Evolutionary conservation across 2,888 invertebrate species (phyloP).

Genomic region (Lasius fuliginosus): DNA sequence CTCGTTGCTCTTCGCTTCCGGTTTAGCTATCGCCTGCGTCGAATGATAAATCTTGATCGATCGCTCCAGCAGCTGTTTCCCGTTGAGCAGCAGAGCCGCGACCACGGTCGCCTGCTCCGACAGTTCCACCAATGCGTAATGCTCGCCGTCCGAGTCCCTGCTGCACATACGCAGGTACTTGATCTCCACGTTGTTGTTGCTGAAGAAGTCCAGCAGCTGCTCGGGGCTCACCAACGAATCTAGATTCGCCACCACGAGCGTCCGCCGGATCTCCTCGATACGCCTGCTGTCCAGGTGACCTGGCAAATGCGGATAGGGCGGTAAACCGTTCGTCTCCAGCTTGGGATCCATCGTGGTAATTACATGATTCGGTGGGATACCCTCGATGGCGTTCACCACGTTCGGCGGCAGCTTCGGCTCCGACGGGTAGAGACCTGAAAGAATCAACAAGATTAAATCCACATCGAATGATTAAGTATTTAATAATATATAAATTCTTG

Average conservation of each 20-base stretch:
- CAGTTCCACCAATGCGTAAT: slow-evolving; percentile 97
- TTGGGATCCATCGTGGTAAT: slow-evolving; percentile 97
- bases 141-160: slow-evolving; percentile 92
- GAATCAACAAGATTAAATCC: neutral
- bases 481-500: neutral
- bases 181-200: slow-evolving; percentile 94
- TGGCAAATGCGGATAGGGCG: slow-evolving; percentile 96
- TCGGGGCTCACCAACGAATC: slow-evolving; percentile 91
- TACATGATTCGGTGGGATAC: slow-evolving; percentile 92
- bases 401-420: slow-evolving; percentile 96
- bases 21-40: slow-evolving; percentile 96
- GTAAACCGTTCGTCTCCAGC: slow-evolving; percentile 92
- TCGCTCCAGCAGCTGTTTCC: slow-evolving; percentile 91
- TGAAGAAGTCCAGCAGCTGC: slow-evolving; percentile 96
- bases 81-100: slow-evolving; percentile 95
- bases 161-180: slow-evolving; percentile 97
- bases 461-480: neutral
- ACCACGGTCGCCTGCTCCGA: slow-evolving; percentile 96
- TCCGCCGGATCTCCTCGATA: slow-evolving; percentile 98
- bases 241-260: slow-evolving; percentile 93
- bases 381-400: slow-evolving; percentile 95
- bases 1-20: slow-evolving; percentile 98
- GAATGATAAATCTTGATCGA: slow-evolving; percentile 94
- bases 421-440: slow-evolving; percentile 91
- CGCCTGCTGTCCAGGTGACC: slow-evolving; percentile 95